phyloP scores from a whole-genome alignment of 2,113 vertebrate species.

The Paratilapia polleni region DNA sequence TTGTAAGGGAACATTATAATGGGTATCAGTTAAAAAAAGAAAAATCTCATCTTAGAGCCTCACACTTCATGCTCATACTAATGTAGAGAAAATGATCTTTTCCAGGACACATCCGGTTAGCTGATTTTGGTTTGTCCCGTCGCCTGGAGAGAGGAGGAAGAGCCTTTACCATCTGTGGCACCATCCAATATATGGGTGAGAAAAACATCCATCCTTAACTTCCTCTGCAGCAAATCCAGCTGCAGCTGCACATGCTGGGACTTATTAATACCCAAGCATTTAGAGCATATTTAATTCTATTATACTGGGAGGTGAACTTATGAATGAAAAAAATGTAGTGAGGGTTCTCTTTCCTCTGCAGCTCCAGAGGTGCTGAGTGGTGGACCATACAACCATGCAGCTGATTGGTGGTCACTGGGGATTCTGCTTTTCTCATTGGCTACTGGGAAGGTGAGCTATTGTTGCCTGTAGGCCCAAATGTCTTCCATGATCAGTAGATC shows the following conservation, averaged over 20 bases:
- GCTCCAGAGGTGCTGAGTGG: conserved; percentile 94
- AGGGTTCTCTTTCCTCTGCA: conserved; percentile 62
- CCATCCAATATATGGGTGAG: conserved; percentile 97
- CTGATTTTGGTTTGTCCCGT: conserved; percentile 93
- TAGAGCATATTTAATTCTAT: background rate
- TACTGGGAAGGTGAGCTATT: conserved; percentile 88
- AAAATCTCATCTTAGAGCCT: background rate
- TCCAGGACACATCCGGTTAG: conserved; percentile 91
- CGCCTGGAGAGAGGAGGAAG: conserved; percentile 86
- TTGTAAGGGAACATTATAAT: background rate
- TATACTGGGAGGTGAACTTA: background rate
- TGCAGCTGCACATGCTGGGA: background rate
- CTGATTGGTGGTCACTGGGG: conserved; percentile 97
- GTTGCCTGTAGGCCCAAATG: background rate
- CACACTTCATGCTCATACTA: background rate
- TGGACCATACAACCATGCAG: conserved; percentile 92
- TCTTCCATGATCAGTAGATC: background rate
- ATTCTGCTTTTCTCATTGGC: conserved; percentile 91
- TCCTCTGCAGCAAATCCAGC: background rate
- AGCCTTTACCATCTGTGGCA: conserved; percentile 95
- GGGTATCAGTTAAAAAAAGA: background rate
- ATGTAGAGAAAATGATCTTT: conserved; percentile 49
- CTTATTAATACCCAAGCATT: background rate
- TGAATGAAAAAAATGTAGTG: background rate
- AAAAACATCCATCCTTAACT: background rate